Evolutionary conservation across 2,888 invertebrate genomes (phyloP).

Genomic region (Oxystoma pomonae): DNA sequence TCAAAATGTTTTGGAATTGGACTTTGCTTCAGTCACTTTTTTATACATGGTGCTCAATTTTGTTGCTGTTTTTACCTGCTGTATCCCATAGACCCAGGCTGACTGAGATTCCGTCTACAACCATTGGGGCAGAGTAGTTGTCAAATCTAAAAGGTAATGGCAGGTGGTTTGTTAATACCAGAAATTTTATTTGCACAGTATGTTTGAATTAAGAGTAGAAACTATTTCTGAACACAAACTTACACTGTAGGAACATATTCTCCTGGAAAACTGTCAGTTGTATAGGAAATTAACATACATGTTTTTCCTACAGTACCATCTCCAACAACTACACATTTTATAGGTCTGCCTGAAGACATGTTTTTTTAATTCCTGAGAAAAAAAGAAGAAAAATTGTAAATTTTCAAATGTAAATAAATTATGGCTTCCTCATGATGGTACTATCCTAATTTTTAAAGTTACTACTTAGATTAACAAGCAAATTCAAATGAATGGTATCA

Average conservation of each 20-base stretch:
- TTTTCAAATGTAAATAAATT: background rate
- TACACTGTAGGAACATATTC: conserved; percentile 95
- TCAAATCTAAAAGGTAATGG: conserved; percentile 75
- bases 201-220: too few relatives aligned
- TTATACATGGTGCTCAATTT: too few relatives aligned
- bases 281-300: conserved; percentile 90
- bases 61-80: conserved; percentile 56
- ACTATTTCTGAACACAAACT: too few relatives aligned
- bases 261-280: conserved; percentile 88
- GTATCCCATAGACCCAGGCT: conserved; percentile 98
- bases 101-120: conserved; percentile 95
- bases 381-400: background rate
- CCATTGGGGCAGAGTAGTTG: conserved; percentile 98
- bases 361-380: background rate
- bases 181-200: too few relatives aligned
- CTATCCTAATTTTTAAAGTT: background rate
- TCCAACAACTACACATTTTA: conserved; percentile 89
- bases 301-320: conserved; percentile 94
- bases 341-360: conserved; percentile 91
- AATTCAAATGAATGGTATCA: background rate
- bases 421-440: background rate
- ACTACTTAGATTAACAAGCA: background rate
- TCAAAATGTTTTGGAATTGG: too few relatives aligned
- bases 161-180: background rate
- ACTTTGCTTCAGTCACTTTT: too few relatives aligned